Base-by-base conservation (phyloP, 2,888 invertebrate species). In the Ichneumoninae sp. region DNA sequence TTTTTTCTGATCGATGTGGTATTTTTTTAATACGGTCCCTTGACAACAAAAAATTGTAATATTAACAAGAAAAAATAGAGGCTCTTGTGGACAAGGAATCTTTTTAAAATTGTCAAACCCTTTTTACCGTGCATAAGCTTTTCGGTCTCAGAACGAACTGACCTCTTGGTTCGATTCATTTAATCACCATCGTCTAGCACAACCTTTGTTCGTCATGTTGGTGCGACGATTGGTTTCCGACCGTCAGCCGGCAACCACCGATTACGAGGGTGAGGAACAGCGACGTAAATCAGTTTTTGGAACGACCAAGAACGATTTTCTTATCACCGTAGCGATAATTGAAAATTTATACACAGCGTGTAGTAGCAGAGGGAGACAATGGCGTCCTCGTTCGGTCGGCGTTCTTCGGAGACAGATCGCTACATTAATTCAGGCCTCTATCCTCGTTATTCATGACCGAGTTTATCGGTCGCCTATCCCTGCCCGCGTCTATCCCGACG, bases 361-460 rank as follows among this genome's bases (percentile, higher is more conserved):
- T 62, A 44, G 69, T 69, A 57, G 30, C 16, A 3, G n/a, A 40
- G 50, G 26, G 65, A 52, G 65, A 81, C 77, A 84, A 78, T 81
- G 60, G 36, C 36, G 65, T 65, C 36, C 52, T 19, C 33, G n/a
- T 26, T 40, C 33, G 57, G 47, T 33, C 65, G 44, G 54, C 7
- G 40, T 30, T 81, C 65, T 70, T 57, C 50, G 78, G 54, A 69
- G 83, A 87, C 83, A 84, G 79, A 87, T 68, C 80, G 81, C 68
- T 79, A 80, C 86, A 85, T 87, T 84, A 86, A 84, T 86, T 85
- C 82, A 71, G 76, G 22, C 26, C 83, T 75, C 74, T 79, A 40
- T 72, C 79, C 80, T 86, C 85, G 78, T 86, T 86, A 87, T 87
- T 86, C 74, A 80, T 79, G 71, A 83, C 84, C 78, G 66, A 70